Evolutionary conservation across 2,113 vertebrate species (phyloP).

Genomic region (Cynocephalus volans): DNA sequence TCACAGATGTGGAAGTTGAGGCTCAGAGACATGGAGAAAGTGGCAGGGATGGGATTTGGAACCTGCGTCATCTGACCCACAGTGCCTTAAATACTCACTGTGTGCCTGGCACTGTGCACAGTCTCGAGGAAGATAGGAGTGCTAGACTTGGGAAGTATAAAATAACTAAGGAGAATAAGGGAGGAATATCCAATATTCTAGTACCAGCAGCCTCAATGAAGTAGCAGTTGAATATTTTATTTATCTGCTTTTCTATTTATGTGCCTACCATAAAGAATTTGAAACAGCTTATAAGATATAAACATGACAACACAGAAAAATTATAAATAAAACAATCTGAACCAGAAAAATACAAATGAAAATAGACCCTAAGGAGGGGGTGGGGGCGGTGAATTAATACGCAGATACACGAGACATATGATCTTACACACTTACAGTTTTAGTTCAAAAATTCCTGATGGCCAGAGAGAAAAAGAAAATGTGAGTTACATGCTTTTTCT

Average conservation of each 20-base stretch:
- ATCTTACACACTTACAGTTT: not conserved
- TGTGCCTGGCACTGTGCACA: accelerated
- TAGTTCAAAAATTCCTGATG: slow-evolving; percentile 25
- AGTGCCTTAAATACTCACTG: not conserved
- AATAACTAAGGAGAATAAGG: not conserved
- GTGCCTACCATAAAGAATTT: not conserved
- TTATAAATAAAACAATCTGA: not conserved
- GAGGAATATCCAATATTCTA: not conserved
- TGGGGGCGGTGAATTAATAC: not conserved
- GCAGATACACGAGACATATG: accelerated
- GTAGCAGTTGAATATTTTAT: not conserved
- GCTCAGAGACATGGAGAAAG: not conserved
- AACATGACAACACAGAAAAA: not conserved
- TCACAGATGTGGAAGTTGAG: not conserved
- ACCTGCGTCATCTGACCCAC: not conserved
- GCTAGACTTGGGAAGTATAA: not conserved
- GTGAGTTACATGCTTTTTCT: not conserved
- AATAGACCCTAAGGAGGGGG: not conserved
- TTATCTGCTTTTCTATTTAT: not conserved
- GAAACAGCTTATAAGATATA: not conserved
- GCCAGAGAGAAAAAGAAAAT: slow-evolving; percentile 27
- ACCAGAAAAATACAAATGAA: not conserved
- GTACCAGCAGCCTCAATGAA: not conserved
- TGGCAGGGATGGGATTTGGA: not conserved
- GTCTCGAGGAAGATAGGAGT: not conserved